Base-by-base conservation (phyloP, 2,888 invertebrate species). In the Mechanitis messenoides region DNA sequence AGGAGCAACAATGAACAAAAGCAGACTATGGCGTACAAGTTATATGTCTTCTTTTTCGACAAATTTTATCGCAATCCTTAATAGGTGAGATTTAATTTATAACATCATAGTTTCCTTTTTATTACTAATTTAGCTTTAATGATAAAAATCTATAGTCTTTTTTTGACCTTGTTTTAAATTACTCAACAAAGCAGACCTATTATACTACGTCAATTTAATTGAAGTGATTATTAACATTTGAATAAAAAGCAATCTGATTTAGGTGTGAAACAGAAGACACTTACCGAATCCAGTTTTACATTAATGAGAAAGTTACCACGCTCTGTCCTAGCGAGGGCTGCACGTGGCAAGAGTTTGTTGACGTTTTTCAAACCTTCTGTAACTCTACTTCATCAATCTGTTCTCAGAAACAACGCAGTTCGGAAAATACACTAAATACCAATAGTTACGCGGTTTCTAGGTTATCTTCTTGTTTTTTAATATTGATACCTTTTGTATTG, bases 61-160 rank as follows among this genome's bases (percentile, higher is more conserved):
- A 1, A 96, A 96, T 78, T 75, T 96, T 11, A 92, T 93, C 33
- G 94, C 94, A 42, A 92, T 95, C n/a, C 91, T 96, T 70, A 94
- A 94, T 75, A 91, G 92, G 93, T 94, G 79, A 85, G 86, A 74
- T 42, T n/a, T 47, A 62, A 20, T 20, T 20, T 1, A 20, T 20
- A 20, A 20, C 20, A 20, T 20, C 20, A 20, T 20, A 20, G 0
- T 20, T 20, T 20, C 20, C 20, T 20, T 20, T 20, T 20, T 20
- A 20, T 20, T 20, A 20, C 20, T 20, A 20, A 20, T 20, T 20
- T 20, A 20, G 1, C 20, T 20, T 20, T 20, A 20, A 20, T 20
- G 20, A 20, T 20, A 20, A 20, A 20, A 20, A 1, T 20, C 20
- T 20, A 20, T 20, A 20, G 0, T 20, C 20, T 20, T 20, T 20